Conservation (phyloP, 2,888 invertebrate species). For the Eilema depressum region DNA sequence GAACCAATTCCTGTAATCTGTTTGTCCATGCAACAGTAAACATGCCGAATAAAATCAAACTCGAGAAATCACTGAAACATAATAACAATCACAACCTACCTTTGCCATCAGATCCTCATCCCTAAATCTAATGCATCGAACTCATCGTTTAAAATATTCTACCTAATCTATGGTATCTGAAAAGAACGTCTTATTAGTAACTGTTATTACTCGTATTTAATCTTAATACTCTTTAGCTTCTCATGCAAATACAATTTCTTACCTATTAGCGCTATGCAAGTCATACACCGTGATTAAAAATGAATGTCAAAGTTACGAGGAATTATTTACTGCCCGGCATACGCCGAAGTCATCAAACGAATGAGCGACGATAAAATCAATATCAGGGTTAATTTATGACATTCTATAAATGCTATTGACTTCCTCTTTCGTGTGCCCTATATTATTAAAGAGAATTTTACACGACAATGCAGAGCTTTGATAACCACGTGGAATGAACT, state of each 20-base stretch:
- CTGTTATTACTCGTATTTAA: no score
- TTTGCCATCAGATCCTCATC: no score
- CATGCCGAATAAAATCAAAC: neutral
- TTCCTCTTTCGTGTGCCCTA: neutral
- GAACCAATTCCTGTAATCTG: neutral
- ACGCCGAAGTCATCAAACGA: neutral
- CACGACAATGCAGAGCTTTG: neutral
- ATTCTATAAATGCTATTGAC: conserved; percentile 9
- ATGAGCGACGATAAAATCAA: conserved; percentile 11
- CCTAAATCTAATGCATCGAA: neutral
- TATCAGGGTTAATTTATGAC: conserved; percentile 8
- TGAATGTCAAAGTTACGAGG: conserved; percentile 1
- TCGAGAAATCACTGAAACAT: neutral
- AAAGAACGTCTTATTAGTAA: neutral
- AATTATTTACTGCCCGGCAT: neutral
- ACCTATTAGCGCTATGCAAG: neutral
- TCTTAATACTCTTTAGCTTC: neutral
- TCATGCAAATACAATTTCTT: neutral
- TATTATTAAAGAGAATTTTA: neutral
- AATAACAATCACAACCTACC: neutral
- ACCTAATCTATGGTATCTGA: neutral
- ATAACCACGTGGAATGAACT: neutral
- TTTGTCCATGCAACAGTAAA: neutral
- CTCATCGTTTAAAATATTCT: neutral
- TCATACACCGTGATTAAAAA: neutral